Evolutionary conservation across 2,888 invertebrate genomes (phyloP), one percentile per base, ranked within the genome.

Genomic region (Deladenus siricidicola): DNA sequence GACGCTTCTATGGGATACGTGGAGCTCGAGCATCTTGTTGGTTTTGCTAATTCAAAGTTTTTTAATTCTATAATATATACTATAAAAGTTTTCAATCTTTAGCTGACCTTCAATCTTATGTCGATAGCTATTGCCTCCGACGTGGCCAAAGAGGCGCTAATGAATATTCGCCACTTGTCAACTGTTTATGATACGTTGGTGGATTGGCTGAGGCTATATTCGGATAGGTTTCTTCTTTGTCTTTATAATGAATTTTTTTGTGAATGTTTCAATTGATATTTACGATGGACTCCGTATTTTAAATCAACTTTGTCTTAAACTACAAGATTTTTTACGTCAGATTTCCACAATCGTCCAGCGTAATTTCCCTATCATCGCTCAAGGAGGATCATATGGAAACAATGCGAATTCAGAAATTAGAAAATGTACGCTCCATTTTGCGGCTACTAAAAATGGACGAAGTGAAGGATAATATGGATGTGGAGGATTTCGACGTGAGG

Each of bases 81-180:
- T 19, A 2, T 17, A 3, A 8, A 14, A 26, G 42, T 45, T 21
- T 45, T 21, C n/a, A 10, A 14, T 24, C 29, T 67, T 50, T 8
- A 66, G 65, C 34, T 65, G 24, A 65, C 66, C 17, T 65, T 65
- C 14, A 65, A 65, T 28, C 29, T 65, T n/a, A 50, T 68, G 54
- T 53, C 30, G 6, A 53, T 68, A 47, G 58, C 62, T n/a, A 58
- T 68, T 17, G 55, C 63, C 21, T 49, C 68, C 23, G 68, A 68
- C 30, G 23, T 65, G 23, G 64, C 66, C 19, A 50, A 51, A 21
- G 30, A 60, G 21, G 57, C 68, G 17, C 14, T 34, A 8, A 48
- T 34, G n/a, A 29, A 65, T 26, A 57, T 65, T 39, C 10, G 26
- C 4, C 43, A 21, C 30, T 51, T 64, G n/a, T 19, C 29, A 8